Evolutionary conservation across 2,113 vertebrate species (phyloP), one percentile per base, ranked within the genome.

Genomic region (Proteles cristata): DNA sequence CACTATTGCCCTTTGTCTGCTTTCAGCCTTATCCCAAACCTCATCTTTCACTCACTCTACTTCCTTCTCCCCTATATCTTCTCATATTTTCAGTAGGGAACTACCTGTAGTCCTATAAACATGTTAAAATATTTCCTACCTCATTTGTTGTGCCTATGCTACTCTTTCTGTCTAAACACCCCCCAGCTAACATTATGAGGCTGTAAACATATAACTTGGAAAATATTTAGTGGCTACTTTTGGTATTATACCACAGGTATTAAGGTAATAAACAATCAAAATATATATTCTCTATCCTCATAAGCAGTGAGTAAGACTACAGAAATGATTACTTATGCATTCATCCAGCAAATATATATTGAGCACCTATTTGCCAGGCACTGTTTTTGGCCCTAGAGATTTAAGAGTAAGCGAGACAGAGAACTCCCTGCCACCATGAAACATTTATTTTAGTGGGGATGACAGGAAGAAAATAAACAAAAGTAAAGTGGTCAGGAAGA

Each of bases 151-250:
- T 82, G 15, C 39, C 39, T 66, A 19, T 43, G 31, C 76, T 90
- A 31, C 26, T 95, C 31, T 77, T 93, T 91, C n/a, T 83, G 50
- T 63, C 48, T 87, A 82, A 77, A 89, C 61, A 28, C 71, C 3
- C 33, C 14, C 23, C 90, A 35, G 1, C 11, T 91, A 25, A 74
- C 19, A 58, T 71, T 86, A 73, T 8, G 15, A 96, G 31, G 4
- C 14, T 91, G 26, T 95, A 92, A 96, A 96, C 81, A 66, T 92
- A 21, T 26, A 87, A 79, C 61, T 80, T 85, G 12, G 85, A 88
- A 81, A 89, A 45, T 82, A 79, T 53, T 96, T 90, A 88, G 77
- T 85, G 69, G 2, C n/a, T 71, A 48, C 25, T 96, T 90, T 94
- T 79, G 79, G 25, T 26, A n/a, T 95, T 74, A 21, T 66, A 65